These are phyloP conservation scores for Subacronicta megacephala DNA, from an alignment of 2,888 invertebrate genomes.

Conservation along the genomic window DNA sequence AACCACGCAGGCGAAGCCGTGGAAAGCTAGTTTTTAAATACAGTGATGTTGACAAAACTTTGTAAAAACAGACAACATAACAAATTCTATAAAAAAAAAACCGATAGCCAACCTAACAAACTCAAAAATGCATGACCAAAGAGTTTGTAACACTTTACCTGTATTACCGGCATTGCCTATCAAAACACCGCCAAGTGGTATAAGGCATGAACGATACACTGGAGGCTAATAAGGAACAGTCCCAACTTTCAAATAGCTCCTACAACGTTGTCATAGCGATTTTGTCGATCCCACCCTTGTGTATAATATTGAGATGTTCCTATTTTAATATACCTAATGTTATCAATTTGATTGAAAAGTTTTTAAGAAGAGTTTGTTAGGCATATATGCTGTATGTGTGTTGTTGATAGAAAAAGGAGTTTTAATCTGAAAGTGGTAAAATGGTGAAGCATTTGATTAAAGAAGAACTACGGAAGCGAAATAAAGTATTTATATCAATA, in stretches of 20 bases:
- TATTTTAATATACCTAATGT: neutral
- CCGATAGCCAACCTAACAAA: neutral
- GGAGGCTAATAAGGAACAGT: conserved; percentile 43
- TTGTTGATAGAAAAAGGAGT: no score
- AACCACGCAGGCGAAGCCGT: no score
- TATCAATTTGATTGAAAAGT: conserved; percentile 23
- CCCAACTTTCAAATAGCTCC: conserved; percentile 17
- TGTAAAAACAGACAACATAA: no score
- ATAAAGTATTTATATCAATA: no score
- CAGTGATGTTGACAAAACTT: no score
- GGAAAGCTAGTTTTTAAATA: no score
- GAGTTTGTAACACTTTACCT: neutral
- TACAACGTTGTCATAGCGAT: conserved; percentile 40
- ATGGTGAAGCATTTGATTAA: no score
- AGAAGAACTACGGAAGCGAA: no score
- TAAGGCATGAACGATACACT: conserved; percentile 37
- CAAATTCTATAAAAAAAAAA: no score
- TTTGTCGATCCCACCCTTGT: conserved; percentile 40
- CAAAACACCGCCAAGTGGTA: conserved; percentile 28
- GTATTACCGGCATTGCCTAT: conserved; percentile 3
- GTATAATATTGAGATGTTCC: conserved; percentile 8
- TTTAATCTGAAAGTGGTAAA: no score
- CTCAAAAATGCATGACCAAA: neutral
- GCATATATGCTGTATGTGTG: no score
- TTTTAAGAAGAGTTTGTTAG: neutral